Evolutionary conservation across 1,140 invertebrate species (phyloP), one percentile per base, ranked within the genome.

Genomic region (Microvelia longipes): DNA sequence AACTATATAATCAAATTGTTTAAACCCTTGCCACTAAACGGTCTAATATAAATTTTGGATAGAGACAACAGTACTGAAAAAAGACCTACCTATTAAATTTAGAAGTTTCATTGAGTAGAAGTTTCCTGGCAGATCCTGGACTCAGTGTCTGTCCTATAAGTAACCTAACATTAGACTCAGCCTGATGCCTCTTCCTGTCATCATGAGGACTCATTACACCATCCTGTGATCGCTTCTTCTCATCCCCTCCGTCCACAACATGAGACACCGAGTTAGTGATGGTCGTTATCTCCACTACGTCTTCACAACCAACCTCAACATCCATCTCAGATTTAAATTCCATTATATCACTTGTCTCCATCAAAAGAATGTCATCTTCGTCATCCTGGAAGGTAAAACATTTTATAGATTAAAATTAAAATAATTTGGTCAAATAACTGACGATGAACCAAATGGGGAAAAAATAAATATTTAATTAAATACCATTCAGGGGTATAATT

Each of bases 361-460:
- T 82, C 15, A 82, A 71, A 67, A 77, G 76, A 61, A 80, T 78
- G 64, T 81, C 70, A 70, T 81, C 80, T 75, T 82, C 80, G 80
- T 81, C 68, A 29, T 50, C 35, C 35, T 50, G 35, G 19, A 11
- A 50, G n/a, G n/a, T n/a, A n/a, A n/a, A n/a, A n/a, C n/a, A n/a
- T n/a, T n/a, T n/a, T n/a, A n/a, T n/a, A n/a, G n/a, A n/a, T n/a
- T n/a, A n/a, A n/a, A n/a, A n/a, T n/a, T n/a, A n/a, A n/a, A n/a
- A n/a, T n/a, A n/a, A n/a, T n/a, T n/a, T n/a, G n/a, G n/a, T n/a
- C n/a, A n/a, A n/a, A n/a, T n/a, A n/a, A n/a, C n/a, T n/a, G n/a
- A n/a, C n/a, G n/a, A n/a, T n/a, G n/a, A n/a, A n/a, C n/a, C n/a
- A n/a, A n/a, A n/a, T n/a, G n/a, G n/a, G n/a, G n/a, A n/a, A n/a